A percentile compares a stretch with the other conserved stretches of the same genome.
Evolutionary conservation across 2,797 vertebrate genomes (phyloP).

Genomic region (Smutsia gigantea): DNA sequence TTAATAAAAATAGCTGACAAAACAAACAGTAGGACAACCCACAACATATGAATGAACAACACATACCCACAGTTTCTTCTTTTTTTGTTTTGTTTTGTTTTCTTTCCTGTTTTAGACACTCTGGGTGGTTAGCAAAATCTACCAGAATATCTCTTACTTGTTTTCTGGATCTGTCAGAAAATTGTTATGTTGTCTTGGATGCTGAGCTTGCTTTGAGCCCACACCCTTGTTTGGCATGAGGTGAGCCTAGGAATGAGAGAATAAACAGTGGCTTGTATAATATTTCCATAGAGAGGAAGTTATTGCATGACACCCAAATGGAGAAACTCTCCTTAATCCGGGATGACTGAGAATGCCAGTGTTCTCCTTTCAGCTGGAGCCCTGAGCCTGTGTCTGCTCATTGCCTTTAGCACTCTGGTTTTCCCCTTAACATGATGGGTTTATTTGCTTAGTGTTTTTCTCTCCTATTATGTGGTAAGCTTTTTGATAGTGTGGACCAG

Average conservation of each 20-base stretch:
- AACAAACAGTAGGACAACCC: conserved; percentile 71
- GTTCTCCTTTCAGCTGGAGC: neutral
- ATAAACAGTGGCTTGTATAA: neutral
- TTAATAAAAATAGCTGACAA: conserved; percentile 76
- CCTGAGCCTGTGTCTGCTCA: neutral
- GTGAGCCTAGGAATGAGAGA: conserved; percentile 8
- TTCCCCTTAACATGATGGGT: neutral
- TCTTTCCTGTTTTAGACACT: conserved; percentile 68
- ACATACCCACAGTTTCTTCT: conserved; percentile 44
- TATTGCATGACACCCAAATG: neutral
- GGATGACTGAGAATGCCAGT: neutral
- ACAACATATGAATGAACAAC: conserved; percentile 58
- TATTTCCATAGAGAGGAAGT: conserved; percentile 26
- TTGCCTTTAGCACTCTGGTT: neutral
- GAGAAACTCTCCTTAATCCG: neutral
- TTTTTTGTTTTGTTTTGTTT: conserved; percentile 62
- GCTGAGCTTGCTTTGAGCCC: neutral
- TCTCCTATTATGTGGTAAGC: neutral
- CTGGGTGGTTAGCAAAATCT: conserved; percentile 64
- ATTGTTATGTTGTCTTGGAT: conserved; percentile 41
- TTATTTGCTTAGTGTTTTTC: neutral
- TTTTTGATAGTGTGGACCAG: neutral
- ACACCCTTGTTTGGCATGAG: conserved; percentile 48
- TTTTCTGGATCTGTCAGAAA: conserved; percentile 64
- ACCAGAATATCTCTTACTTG: conserved; percentile 52